Conservation (phyloP, 2,888 invertebrate species). For the Frankliniella intonsa region DNA sequence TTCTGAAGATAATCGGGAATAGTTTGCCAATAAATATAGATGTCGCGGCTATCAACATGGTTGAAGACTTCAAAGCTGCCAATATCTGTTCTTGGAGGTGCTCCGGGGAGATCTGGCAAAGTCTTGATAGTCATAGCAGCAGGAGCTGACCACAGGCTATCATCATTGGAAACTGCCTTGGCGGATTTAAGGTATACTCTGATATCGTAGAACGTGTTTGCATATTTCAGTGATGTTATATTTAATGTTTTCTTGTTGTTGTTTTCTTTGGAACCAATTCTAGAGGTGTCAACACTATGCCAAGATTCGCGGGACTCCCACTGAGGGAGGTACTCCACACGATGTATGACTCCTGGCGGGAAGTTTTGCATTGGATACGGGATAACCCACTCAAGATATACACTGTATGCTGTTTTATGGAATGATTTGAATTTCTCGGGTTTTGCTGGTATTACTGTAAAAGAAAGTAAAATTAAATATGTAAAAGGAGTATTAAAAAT, state of each 20-base stretch:
- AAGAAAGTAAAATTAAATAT: conserved; percentile 31
- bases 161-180: conserved; percentile 50
- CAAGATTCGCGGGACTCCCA: conserved; percentile 48
- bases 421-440: conserved; percentile 49
- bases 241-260: conserved; percentile 41
- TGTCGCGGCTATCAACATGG: conserved; percentile 52
- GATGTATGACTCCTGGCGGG: conserved; percentile 50
- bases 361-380: conserved; percentile 50
- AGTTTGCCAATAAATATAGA: conserved; percentile 76
- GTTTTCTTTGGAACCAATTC: conserved; percentile 30
- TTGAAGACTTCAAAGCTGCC: conserved; percentile 65
- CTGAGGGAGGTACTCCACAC: conserved; percentile 52
- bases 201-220: conserved; percentile 66
- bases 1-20: conserved; percentile 64
- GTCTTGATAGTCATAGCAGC: conserved; percentile 59
- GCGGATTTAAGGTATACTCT: conserved; percentile 62
- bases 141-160: conserved; percentile 66
- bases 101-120: conserved; percentile 38
- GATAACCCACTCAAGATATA: conserved; percentile 50
- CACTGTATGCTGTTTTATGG: conserved; percentile 49
- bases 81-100: conserved; percentile 61
- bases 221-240: conserved; percentile 57
- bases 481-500: conserved; percentile 25
- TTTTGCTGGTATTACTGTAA: conserved; percentile 50
- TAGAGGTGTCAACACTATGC: conserved; percentile 40